A percentile compares a stretch with the other conserved stretches of the same genome.
phyloP scores from a whole-genome alignment of 2,888 invertebrate genomes.

The Xestoiulus laeticollis region DNA sequence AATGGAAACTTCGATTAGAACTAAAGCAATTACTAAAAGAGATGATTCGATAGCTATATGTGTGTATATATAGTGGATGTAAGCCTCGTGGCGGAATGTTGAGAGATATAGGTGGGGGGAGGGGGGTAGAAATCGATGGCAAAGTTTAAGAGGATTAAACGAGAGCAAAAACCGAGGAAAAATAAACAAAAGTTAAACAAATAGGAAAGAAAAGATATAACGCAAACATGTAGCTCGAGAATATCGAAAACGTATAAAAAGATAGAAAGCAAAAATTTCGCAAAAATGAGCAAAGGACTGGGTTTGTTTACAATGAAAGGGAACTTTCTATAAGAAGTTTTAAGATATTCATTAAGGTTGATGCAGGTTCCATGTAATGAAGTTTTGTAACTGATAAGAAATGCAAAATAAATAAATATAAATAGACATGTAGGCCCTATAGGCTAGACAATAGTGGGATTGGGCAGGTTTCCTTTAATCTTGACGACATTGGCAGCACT shows the following conservation, averaged over 20 bases:
- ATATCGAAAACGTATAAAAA: not conserved
- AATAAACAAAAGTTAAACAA: slow-evolving; percentile 28
- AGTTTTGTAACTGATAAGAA: too few species aligned
- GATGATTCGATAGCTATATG: slow-evolving; percentile 14
- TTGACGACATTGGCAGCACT: too few species aligned
- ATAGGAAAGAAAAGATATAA: not conserved
- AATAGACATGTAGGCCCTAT: too few species aligned
- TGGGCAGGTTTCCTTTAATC: too few species aligned
- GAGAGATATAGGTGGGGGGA: not conserved
- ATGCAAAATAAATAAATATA: too few species aligned
- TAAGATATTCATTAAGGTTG: not conserved
- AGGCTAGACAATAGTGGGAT: too few species aligned
- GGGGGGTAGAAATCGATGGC: not conserved
- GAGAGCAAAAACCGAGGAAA: slow-evolving; percentile 16
- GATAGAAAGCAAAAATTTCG: not conserved
- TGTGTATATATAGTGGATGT: not conserved
- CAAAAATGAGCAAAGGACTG: not conserved
- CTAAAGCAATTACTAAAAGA: slow-evolving; percentile 19
- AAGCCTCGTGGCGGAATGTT: slow-evolving; percentile 9
- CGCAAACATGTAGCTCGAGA: not conserved
- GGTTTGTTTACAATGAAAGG: not conserved
- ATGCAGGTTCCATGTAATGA: not conserved
- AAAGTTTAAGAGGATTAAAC: slow-evolving; percentile 19
- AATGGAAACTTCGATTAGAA: slow-evolving; percentile 33
- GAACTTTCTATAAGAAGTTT: not conserved